Conservation (phyloP, 2,113 vertebrate species). For the Cyprinodon tularosa region DNA sequence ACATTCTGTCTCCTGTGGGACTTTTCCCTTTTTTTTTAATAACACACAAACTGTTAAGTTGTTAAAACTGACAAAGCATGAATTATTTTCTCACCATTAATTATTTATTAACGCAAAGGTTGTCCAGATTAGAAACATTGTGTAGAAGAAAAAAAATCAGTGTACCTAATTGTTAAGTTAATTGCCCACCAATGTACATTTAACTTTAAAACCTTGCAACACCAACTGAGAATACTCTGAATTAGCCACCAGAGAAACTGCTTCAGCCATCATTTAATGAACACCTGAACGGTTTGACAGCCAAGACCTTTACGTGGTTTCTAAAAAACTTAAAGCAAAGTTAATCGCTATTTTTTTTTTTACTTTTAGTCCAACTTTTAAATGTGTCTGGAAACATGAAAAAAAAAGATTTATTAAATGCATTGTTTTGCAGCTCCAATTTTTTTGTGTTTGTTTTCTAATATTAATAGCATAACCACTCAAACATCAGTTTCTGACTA, state of each 20-base stretch:
- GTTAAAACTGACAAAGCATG: background rate
- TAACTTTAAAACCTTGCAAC: constrained; percentile 2
- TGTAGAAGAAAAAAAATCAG: background rate
- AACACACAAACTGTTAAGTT: background rate
- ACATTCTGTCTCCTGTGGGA: background rate
- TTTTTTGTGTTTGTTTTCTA: background rate
- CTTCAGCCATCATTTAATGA: constrained; percentile 30
- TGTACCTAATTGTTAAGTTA: background rate
- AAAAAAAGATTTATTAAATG: too few relatives aligned
- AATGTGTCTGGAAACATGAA: background rate
- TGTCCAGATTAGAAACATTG: background rate
- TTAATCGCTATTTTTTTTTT: background rate
- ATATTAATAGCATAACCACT: background rate
- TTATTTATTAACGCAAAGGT: background rate
- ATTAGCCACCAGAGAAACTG: constrained; percentile 23
- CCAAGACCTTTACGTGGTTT: too few relatives aligned
- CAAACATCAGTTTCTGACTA: background rate
- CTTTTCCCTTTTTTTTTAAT: background rate
- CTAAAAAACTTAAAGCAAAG: background rate
- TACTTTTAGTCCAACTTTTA: background rate
- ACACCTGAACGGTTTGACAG: constrained; percentile 17
- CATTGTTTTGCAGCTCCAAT: background rate
- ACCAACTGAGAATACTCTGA: background rate
- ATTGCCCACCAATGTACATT: background rate
- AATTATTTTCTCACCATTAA: background rate